Evolutionary conservation across 2,797 vertebrate genomes (phyloP).

Genomic region (Crenichthys baileyi): DNA sequence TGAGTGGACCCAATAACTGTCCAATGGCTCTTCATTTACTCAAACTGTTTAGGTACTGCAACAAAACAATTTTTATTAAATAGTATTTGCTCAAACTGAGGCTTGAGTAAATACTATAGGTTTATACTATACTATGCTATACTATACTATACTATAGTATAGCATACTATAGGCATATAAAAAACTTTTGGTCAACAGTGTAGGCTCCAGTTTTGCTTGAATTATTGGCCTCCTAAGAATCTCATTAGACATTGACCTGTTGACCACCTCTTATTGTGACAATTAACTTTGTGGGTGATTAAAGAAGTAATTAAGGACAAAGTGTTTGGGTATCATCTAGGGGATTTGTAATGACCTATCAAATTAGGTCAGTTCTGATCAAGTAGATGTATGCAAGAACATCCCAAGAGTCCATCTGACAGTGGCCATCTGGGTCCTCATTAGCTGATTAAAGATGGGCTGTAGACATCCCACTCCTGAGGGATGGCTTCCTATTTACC

Average conservation of each 20-base stretch:
- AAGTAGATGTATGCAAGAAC: neutral
- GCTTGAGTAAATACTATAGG: too few species aligned
- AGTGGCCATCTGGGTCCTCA: constrained; percentile 44
- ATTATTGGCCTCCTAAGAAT: neutral
- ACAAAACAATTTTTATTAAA: too few species aligned
- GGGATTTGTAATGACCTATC: neutral
- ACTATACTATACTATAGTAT: too few species aligned
- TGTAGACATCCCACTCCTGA: constrained; percentile 26
- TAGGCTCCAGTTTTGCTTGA: neutral
- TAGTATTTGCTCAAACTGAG: too few species aligned
- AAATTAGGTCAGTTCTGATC: neutral
- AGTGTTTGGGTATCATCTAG: neutral
- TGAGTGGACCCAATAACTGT: too few species aligned
- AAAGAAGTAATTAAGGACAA: neutral
- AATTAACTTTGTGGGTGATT: neutral
- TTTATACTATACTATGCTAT: too few species aligned
- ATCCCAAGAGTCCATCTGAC: constrained; percentile 12
- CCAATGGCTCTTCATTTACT: too few species aligned
- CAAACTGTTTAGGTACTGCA: too few species aligned
- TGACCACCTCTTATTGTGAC: neutral
- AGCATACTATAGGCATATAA: too few species aligned
- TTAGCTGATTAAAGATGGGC: constrained; percentile 27
- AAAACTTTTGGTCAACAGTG: too few species aligned
- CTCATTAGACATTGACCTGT: neutral
- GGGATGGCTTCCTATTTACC: constrained; percentile 31